A percentile compares a stretch with the other conserved stretches of the same genome.
Conservation (phyloP, 2,888 invertebrate genomes). For the Aethes cnicana region DNA sequence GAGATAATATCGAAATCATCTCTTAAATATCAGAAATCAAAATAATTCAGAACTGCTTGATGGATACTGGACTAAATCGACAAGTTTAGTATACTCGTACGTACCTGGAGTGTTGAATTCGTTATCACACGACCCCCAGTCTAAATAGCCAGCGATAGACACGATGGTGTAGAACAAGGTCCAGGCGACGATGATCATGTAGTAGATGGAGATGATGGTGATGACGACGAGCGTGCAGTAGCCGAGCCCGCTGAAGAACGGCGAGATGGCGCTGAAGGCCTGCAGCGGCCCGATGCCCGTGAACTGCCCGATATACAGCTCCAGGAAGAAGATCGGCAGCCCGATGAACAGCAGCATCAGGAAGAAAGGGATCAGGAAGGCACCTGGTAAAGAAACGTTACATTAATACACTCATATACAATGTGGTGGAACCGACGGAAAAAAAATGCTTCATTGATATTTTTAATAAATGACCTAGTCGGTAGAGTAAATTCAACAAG, state of each 20-base stretch:
- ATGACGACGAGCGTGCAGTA: conserved; percentile 87
- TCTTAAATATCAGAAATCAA: too few species aligned
- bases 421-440: too few species aligned
- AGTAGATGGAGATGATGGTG: conserved; percentile 87
- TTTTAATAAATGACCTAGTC: too few species aligned
- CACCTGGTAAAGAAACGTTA: conserved; percentile 80
- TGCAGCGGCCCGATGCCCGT: conserved; percentile 87
- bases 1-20: too few species aligned
- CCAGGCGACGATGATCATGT: conserved; percentile 91
- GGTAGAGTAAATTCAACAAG: too few species aligned
- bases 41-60: too few species aligned
- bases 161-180: conserved; percentile 88
- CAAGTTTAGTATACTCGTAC: conserved; percentile 44
- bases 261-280: conserved; percentile 84
- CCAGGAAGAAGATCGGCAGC: conserved; percentile 90
- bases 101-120: conserved; percentile 83
- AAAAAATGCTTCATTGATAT: too few species aligned
- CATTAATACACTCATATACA: neutral
- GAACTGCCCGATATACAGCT: conserved; percentile 90
- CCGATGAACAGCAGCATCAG: conserved; percentile 89
- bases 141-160: conserved; percentile 84
- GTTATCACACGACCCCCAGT: conserved; percentile 87
- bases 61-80: too few species aligned
- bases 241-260: conserved; percentile 84
- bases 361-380: conserved; percentile 88